phyloP scores from a whole-genome alignment of 2,113 vertebrate species.

The Odocoileus hemionus region DNA sequence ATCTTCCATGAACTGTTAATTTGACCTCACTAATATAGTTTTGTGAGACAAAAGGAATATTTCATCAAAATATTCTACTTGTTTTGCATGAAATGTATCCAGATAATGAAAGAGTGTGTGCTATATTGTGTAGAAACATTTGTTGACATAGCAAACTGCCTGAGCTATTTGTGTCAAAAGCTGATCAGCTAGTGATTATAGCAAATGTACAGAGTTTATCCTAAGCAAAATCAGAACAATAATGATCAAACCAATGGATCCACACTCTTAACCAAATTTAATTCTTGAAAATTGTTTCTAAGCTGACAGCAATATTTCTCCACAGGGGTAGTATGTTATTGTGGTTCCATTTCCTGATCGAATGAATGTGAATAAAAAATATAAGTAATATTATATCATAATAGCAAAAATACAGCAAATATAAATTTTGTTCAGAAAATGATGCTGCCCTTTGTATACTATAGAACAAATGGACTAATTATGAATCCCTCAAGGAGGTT shows the following conservation, averaged over 20 bases:
- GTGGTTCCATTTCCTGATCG: background rate
- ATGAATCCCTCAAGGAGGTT: background rate
- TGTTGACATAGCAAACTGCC: background rate
- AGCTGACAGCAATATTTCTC: background rate
- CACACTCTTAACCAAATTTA: background rate
- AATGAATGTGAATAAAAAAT: constrained; percentile 10
- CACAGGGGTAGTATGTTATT: background rate
- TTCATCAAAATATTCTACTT: background rate
- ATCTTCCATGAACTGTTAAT: background rate
- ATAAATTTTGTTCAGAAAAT: background rate
- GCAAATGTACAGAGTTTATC: background rate
- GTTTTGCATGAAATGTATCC: background rate
- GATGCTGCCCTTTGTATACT: background rate
- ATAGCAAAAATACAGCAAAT: background rate
- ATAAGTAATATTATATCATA: background rate
- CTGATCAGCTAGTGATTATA: background rate
- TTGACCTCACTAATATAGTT: background rate
- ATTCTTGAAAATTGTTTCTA: background rate
- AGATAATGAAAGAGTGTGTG: background rate
- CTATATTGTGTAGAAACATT: background rate
- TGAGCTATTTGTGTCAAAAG: background rate
- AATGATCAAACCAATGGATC: background rate
- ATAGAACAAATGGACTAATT: background rate
- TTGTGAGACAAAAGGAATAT: background rate
- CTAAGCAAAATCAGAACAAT: background rate